Conservation (phyloP, 2,888 invertebrate species). For the Shargacucullia verbasci region DNA sequence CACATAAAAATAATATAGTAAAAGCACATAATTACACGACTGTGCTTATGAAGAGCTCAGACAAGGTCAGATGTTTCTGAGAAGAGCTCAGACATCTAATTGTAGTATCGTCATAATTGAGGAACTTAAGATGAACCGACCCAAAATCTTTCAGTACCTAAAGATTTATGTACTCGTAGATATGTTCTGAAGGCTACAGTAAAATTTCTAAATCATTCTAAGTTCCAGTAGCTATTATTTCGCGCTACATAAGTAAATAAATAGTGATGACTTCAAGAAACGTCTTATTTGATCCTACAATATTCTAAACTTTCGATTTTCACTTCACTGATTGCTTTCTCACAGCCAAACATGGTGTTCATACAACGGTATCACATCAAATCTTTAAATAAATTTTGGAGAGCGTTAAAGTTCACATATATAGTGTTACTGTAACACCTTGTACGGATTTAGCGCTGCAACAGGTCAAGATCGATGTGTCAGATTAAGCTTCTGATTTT, state of each 20-base stretch:
- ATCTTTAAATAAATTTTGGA: slow-evolving; percentile 40
- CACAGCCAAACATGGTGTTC: slow-evolving; percentile 38
- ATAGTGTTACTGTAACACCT: slow-evolving; percentile 38
- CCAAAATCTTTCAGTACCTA: too few relatives aligned
- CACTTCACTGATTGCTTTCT: slow-evolving; percentile 41
- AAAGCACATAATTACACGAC: slow-evolving; percentile 7
- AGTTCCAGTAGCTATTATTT: too few relatives aligned
- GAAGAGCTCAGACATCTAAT: too few relatives aligned
- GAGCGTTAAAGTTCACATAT: slow-evolving; percentile 39
- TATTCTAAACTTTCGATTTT: slow-evolving; percentile 54
- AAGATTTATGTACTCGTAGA: too few relatives aligned
- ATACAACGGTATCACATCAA: slow-evolving; percentile 39
- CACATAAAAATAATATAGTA: slow-evolving; percentile 14
- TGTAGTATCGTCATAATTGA: too few relatives aligned
- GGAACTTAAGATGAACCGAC: too few relatives aligned
- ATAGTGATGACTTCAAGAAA: slow-evolving; percentile 19
- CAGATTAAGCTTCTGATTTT: slow-evolving; percentile 40
- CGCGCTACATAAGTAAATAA: not conserved
- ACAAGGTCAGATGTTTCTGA: too few relatives aligned
- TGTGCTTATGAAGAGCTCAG: too few relatives aligned
- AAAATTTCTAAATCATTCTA: too few relatives aligned
- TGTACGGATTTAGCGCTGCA: slow-evolving; percentile 23
- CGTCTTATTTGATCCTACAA: slow-evolving; percentile 20
- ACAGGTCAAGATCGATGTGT: slow-evolving; percentile 41
- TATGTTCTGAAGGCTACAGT: too few relatives aligned